Percentiles rank a stretch among this genome's conserved stretches.
phyloP scores from a whole-genome alignment of 2,797 vertebrate genomes.

The Phataginus tetradactyla region DNA sequence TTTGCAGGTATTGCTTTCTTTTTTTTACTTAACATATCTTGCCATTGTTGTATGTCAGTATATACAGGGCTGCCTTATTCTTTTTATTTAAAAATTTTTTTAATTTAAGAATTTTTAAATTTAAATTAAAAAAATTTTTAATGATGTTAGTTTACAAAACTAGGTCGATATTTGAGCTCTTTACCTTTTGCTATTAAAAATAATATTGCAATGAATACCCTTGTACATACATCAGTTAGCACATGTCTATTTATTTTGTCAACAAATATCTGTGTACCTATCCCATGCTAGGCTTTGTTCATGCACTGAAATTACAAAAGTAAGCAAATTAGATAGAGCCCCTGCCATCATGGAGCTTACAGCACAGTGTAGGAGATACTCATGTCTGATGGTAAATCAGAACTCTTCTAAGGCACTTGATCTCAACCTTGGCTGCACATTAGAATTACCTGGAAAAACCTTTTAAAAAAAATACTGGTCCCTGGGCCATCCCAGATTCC shows the following conservation, averaged over 20 bases:
- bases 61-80: neutral
- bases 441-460: neutral
- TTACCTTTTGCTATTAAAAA: slow-evolving; percentile 24
- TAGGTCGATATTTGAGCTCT: neutral
- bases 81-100: neutral
- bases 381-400: neutral
- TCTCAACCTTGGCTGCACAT: neutral
- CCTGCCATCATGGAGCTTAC: neutral
- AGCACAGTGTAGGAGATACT: neutral
- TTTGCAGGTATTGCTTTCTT: neutral
- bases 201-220: neutral
- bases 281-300: neutral
- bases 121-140: neutral
- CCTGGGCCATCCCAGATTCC: neutral
- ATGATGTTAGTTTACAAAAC: neutral
- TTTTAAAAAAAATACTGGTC: neutral
- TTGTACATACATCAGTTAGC: neutral
- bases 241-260: neutral
- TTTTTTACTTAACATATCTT: neutral
- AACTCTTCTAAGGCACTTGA: neutral
- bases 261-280: neutral
- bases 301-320: neutral
- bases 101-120: too few species aligned
- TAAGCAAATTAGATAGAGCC: neutral
- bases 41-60: neutral